phyloP scores from a whole-genome alignment of 1,140 invertebrate genomes.

The Diorhabda elongata region DNA sequence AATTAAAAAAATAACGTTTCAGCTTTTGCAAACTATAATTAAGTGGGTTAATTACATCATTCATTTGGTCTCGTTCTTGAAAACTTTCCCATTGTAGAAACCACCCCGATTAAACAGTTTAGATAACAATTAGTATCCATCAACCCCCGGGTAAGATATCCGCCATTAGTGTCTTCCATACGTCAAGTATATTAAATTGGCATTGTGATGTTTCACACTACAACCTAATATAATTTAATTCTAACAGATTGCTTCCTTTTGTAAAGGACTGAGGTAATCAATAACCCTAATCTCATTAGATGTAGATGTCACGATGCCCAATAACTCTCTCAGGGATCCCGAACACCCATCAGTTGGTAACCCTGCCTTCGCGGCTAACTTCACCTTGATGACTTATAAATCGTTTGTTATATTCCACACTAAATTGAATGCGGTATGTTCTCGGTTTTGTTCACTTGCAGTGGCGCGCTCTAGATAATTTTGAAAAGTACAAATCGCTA shows the following conservation, averaged over 20 bases:
- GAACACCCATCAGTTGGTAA: slow-evolving; percentile 24
- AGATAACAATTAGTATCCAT: slow-evolving; percentile 17
- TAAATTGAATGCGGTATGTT: slow-evolving; percentile 15
- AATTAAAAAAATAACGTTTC: no score
- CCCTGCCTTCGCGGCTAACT: slow-evolving; percentile 10
- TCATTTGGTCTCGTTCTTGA: background rate
- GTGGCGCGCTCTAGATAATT: background rate
- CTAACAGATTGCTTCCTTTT: slow-evolving; percentile 25
- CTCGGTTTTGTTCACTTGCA: background rate
- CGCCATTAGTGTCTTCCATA: slow-evolving; percentile 17
- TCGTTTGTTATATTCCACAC: slow-evolving; percentile 20
- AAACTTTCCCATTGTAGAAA: background rate
- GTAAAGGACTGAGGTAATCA: slow-evolving; percentile 23
- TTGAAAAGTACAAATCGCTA: no score
- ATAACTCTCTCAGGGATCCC: slow-evolving; percentile 17
- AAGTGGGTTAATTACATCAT: background rate
- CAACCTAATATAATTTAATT: slow-evolving; percentile 26
- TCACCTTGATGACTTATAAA: slow-evolving; percentile 19
- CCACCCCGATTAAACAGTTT: background rate
- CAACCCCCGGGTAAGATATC: slow-evolving; percentile 10
- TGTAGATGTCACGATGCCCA: slow-evolving; percentile 32
- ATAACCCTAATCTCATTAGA: slow-evolving; percentile 35
- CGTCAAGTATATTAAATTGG: slow-evolving; percentile 19
- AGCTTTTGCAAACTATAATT: no score
- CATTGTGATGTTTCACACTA: slow-evolving; percentile 19